Conservation (phyloP, 2,113 vertebrate genomes). For the Epinephelus moara region DNA sequence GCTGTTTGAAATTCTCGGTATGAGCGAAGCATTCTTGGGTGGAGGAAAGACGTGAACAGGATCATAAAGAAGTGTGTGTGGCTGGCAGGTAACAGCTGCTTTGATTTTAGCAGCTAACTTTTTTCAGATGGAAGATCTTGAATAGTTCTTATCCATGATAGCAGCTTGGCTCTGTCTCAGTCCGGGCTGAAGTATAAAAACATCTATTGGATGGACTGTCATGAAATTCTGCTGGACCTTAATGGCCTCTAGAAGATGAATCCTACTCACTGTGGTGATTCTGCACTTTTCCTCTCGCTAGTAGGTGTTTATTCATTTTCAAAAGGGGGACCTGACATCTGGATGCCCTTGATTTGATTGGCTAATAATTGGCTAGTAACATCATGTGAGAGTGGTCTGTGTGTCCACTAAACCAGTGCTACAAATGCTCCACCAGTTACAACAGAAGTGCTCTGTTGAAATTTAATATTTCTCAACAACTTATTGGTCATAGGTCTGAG, state of each 20-base stretch:
- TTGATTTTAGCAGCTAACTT: background rate
- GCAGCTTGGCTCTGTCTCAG: background rate
- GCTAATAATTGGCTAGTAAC: too few species aligned
- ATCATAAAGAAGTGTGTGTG: background rate
- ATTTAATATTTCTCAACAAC: too few species aligned
- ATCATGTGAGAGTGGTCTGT: too few species aligned
- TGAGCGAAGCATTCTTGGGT: conserved; percentile 3
- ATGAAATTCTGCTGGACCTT: background rate
- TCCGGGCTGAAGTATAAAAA: background rate
- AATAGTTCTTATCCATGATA: background rate
- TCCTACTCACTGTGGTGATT: too few species aligned
- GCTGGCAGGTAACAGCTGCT: conserved; percentile 27
- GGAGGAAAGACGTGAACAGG: background rate
- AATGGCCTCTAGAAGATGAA: background rate
- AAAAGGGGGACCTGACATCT: too few species aligned
- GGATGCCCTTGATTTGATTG: too few species aligned
- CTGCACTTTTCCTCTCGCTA: too few species aligned
- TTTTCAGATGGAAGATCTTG: background rate
- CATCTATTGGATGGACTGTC: background rate
- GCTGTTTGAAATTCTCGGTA: background rate
- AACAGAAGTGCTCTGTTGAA: too few species aligned
- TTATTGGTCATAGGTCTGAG: too few species aligned
- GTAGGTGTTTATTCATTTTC: too few species aligned
- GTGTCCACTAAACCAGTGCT: too few species aligned
- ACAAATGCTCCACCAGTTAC: too few species aligned